Evolutionary conservation across 2,888 invertebrate species (phyloP).

Genomic region (Caenorhabditis becei): DNA sequence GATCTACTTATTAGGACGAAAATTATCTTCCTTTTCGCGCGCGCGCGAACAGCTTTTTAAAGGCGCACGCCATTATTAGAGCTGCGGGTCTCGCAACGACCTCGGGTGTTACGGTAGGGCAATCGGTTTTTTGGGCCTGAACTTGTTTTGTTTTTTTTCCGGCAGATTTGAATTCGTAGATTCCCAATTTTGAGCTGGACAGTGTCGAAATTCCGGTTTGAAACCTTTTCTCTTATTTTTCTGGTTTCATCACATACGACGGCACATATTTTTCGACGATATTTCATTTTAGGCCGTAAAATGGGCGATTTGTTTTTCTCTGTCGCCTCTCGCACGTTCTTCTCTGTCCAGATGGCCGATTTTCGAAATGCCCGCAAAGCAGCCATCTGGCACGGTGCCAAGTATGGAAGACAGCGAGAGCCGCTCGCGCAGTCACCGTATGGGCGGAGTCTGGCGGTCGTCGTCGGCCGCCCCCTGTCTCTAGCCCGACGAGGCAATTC

Average conservation of each 20-base stretch:
- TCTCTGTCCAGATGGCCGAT: slow-evolving; percentile 16
- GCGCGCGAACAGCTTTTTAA: background rate
- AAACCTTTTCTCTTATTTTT: too few relatives aligned
- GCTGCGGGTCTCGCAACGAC: slow-evolving; percentile 10
- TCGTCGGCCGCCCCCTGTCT: slow-evolving; percentile 28
- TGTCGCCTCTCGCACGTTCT: background rate
- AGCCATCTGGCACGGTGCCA: slow-evolving; percentile 48
- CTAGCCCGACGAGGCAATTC: slow-evolving; percentile 56
- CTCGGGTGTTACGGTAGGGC: background rate
- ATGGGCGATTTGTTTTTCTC: background rate
- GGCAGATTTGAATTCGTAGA: too few relatives aligned
- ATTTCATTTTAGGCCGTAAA: too few relatives aligned
- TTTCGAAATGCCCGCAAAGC: slow-evolving; percentile 14
- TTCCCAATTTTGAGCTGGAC: too few relatives aligned
- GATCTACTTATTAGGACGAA: too few relatives aligned
- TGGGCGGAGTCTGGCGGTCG: slow-evolving; percentile 31
- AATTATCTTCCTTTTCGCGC: background rate
- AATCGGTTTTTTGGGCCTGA: background rate
- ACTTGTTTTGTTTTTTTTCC: slow-evolving; percentile 3
- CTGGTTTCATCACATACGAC: too few relatives aligned
- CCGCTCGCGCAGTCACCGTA: slow-evolving; percentile 28
- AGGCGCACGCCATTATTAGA: slow-evolving; percentile 13
- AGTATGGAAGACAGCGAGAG: slow-evolving; percentile 36
- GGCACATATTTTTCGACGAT: too few relatives aligned
- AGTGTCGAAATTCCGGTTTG: background rate